A percentile compares a stretch with the other conserved stretches of the same genome.
These are phyloP conservation scores for Nymphalis io DNA, from an alignment of 1,140 invertebrate genomes.

Conservation along the genomic window DNA sequence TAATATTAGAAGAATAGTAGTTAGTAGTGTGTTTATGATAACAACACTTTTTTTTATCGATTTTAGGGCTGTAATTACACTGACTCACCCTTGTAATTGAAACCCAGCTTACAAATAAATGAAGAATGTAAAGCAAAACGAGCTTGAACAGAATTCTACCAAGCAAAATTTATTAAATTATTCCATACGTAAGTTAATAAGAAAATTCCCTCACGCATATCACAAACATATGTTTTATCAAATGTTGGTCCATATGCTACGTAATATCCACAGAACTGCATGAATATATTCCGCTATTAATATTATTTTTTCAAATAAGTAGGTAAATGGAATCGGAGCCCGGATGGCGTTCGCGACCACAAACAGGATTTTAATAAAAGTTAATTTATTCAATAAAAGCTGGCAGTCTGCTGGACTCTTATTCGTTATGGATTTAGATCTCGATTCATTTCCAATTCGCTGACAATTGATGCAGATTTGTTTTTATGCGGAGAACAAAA, in stretches of 20 bases:
- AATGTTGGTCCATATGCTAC: not conserved
- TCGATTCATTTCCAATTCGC: conserved; percentile 51
- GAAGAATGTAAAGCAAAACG: too few species aligned
- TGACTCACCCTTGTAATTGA: too few species aligned
- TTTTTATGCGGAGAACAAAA: conserved; percentile 15
- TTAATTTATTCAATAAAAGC: conserved; percentile 76
- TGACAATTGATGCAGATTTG: conserved; percentile 46
- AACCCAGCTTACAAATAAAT: too few species aligned
- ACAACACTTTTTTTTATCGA: too few species aligned
- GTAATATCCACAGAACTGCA: not conserved
- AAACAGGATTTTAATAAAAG: conserved; percentile 76
- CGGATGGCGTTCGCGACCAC: conserved; percentile 40
- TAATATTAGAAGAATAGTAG: too few species aligned
- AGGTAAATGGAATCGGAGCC: conserved; percentile 44
- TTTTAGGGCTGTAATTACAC: too few species aligned
- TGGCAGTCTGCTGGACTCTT: conserved; percentile 49
- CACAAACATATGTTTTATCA: not conserved
- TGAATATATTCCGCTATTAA: conserved; percentile 24
- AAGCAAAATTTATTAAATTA: too few species aligned
- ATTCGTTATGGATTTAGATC: conserved; percentile 61
- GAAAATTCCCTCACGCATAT: too few species aligned
- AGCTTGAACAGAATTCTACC: too few species aligned
- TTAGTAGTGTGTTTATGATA: too few species aligned
- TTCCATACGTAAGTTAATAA: too few species aligned
- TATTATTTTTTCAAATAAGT: conserved; percentile 53